Conservation (phyloP, 2,797 vertebrate species). For the Gadopsis bispinosus region DNA sequence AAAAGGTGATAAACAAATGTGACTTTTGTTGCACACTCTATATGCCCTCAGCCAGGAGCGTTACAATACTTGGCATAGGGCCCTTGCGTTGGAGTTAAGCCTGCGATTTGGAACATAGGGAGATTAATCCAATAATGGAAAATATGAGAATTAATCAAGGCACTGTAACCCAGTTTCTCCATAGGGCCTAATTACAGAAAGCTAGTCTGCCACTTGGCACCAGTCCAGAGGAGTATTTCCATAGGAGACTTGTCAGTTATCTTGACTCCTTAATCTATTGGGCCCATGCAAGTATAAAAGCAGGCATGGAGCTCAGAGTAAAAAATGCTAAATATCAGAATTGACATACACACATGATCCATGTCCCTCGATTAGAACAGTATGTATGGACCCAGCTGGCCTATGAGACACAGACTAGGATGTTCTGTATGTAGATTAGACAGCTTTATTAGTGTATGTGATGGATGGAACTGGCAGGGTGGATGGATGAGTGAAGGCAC, state of each 20-base stretch:
- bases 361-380: neutral
- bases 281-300: constrained; percentile 1
- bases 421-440: neutral
- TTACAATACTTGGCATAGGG: constrained; percentile 44
- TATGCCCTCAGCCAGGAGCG: neutral
- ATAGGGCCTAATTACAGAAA: constrained; percentile 60
- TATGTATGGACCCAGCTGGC: neutral
- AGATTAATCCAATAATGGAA: constrained; percentile 69
- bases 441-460: neutral
- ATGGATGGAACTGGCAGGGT: constrained; percentile 1
- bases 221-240: constrained; percentile 44
- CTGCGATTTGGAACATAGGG: constrained; percentile 43
- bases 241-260: constrained; percentile 25
- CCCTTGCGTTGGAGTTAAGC: constrained; percentile 30
- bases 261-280: constrained; percentile 29
- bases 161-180: constrained; percentile 59
- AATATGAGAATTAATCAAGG: constrained; percentile 70
- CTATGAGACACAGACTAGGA: neutral
- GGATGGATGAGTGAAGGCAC: neutral
- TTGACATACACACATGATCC: neutral
- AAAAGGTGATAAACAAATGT: constrained; percentile 22
- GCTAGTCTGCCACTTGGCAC: constrained; percentile 45
- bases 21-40: neutral
- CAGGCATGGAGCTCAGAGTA: neutral
- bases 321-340: neutral